Evolutionary conservation across 2,113 vertebrate species (phyloP).

Genomic region (Actinemys pallida): DNA sequence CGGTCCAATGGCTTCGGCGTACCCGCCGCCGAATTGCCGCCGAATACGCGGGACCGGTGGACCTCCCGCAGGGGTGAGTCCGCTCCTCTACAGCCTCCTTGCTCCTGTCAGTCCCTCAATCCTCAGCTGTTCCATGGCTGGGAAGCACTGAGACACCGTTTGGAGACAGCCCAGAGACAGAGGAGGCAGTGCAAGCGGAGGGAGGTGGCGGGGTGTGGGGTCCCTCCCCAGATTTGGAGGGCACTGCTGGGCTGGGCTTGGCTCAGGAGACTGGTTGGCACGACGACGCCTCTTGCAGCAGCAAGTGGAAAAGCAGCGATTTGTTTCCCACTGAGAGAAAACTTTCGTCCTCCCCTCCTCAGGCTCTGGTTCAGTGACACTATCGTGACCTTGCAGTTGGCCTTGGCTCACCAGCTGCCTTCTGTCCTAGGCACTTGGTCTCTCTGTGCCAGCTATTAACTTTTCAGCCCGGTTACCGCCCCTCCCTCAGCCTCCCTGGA

Average conservation of each 20-base stretch:
- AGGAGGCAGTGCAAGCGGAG: rapidly evolving
- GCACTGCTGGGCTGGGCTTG: neutral
- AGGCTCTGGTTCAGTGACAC: neutral
- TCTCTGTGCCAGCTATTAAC: constrained; percentile 69
- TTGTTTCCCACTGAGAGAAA: neutral
- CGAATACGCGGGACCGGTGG: too few relatives aligned
- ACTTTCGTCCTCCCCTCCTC: neutral
- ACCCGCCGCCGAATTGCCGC: too few relatives aligned
- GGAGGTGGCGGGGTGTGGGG: neutral
- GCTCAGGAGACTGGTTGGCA: neutral
- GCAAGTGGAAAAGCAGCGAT: neutral
- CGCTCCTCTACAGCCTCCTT: neutral
- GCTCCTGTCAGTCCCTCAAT: neutral
- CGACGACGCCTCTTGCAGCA: too few relatives aligned
- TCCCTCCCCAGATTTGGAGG: neutral
- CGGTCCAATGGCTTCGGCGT: too few relatives aligned
- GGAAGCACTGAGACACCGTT: neutral
- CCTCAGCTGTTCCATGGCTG: neutral
- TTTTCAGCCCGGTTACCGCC: constrained; percentile 42
- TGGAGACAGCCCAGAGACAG: neutral
- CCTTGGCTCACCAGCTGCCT: constrained; percentile 69
- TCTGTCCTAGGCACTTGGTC: constrained; percentile 67
- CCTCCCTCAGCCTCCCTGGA: constrained; percentile 43
- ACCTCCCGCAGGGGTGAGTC: too few relatives aligned
- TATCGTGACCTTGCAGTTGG: constrained; percentile 28